These are phyloP conservation scores for Heteropelma amictum DNA, from an alignment of 2,888 invertebrate genomes.

Conservation along the genomic window DNA sequence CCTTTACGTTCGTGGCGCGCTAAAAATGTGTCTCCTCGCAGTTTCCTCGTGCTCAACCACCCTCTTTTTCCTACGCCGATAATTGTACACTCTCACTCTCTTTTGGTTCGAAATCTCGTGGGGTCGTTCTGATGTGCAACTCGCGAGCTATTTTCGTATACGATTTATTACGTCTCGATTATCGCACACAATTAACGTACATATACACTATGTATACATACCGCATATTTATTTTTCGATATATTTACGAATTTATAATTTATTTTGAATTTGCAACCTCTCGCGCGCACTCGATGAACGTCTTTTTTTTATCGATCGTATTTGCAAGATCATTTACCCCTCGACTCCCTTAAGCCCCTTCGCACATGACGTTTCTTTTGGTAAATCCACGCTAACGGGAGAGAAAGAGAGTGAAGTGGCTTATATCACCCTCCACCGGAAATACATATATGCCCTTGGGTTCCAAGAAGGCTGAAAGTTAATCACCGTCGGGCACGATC, in stretches of 20 bases:
- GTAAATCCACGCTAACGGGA: background rate
- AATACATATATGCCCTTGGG: background rate
- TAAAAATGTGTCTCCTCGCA: constrained; percentile 5
- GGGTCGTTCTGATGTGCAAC: background rate
- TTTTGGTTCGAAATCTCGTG: constrained; percentile 6
- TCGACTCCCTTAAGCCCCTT: background rate
- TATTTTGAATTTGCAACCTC: no score
- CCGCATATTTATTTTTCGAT: background rate
- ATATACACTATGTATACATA: background rate
- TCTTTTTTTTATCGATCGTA: constrained; percentile 1
- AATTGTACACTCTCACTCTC: constrained; percentile 45
- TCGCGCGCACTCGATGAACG: no score
- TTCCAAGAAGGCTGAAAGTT: constrained; percentile 24
- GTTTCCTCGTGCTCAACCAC: background rate
- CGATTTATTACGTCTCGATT: constrained; percentile 36
- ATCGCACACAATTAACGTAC: constrained; percentile 24
- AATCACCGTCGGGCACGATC: constrained; percentile 47
- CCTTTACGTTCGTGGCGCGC: no score
- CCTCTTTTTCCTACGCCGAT: background rate
- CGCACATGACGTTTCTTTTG: background rate
- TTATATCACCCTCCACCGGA: background rate
- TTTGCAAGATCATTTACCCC: background rate
- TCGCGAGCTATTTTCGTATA: constrained; percentile 36
- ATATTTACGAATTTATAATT: background rate
- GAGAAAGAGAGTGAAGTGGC: constrained; percentile 4